Conservation (phyloP, 1,140 invertebrate species). For the Drosophila guanche region DNA sequence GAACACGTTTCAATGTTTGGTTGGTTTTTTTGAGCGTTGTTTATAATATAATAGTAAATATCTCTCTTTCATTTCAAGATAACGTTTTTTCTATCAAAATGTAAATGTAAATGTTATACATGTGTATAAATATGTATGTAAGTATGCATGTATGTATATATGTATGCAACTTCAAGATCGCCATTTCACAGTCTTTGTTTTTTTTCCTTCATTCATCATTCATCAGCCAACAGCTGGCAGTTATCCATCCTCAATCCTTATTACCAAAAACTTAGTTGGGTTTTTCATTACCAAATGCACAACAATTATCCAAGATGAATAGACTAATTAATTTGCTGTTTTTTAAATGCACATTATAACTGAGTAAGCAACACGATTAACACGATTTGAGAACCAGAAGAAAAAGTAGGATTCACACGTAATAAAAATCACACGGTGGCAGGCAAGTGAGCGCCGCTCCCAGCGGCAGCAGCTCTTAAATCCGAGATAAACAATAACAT, state of each 20-base stretch:
- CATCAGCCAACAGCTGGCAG: slow-evolving; percentile 3
- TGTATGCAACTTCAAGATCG: slow-evolving; percentile 72
- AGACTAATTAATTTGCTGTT: slow-evolving; percentile 10
- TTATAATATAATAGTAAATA: slow-evolving; percentile 61
- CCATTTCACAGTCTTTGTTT: slow-evolving; percentile 70
- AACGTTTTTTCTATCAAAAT: slow-evolving; percentile 40
- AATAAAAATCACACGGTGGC: slow-evolving; percentile 8
- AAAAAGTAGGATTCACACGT: slow-evolving; percentile 2
- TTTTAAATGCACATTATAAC: slow-evolving; percentile 21
- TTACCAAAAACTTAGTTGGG: slow-evolving; percentile 17
- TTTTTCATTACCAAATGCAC: slow-evolving; percentile 30
- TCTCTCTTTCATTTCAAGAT: slow-evolving; percentile 44
- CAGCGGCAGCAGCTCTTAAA: neutral
- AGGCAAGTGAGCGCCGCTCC: slow-evolving; percentile 12
- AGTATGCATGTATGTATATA: slow-evolving; percentile 39
- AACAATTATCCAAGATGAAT: slow-evolving; percentile 20
- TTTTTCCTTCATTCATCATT: slow-evolving; percentile 38
- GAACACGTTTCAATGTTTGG: neutral
- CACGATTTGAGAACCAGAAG: neutral
- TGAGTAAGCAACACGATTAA: slow-evolving; percentile 6
- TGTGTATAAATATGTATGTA: slow-evolving; percentile 50
- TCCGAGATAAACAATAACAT: slow-evolving; percentile 3
- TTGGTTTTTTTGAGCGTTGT: slow-evolving; percentile 33
- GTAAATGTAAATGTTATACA: slow-evolving; percentile 17
- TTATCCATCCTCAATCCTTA: slow-evolving; percentile 31